Evolutionary conservation across 2,113 vertebrate genomes (phyloP), one percentile per base, ranked within the genome.

Genomic region (Mustelus asterias): DNA sequence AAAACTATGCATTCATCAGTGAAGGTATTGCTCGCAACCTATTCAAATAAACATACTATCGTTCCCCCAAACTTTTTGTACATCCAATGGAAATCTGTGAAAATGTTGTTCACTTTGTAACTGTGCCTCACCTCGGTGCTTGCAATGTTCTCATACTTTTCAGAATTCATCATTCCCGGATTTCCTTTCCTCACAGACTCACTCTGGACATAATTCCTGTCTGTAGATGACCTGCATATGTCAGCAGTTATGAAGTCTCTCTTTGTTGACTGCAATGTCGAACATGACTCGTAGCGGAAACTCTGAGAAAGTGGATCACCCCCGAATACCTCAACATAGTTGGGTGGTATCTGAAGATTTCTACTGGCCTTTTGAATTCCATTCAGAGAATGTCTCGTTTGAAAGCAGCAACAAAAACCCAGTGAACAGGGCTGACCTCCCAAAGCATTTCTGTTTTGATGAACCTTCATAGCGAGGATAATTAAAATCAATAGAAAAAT

Each of bases 231-330:
- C 96, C 97, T 97, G 96, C 97, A 97, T 94, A 98, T 98, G 97
- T 99, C 98, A 97, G 98, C 97, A 97, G 98, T 98, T 97, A 98
- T 98, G 97, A 99, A 99, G 97, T 99, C 98, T 0, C 98, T 98
- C 96, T 98, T 97, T 96, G 98, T 98, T 44, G 98, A 98, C 96
- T 98, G 95, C 60, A 98, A 98, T 0, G 98, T 98, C 96, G 98
- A 98, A 96, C 98, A 98, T 63, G 98, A 98, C 96, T 98, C 97
- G 96, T 98, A 98, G 72, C 98, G 98, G 96, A 98, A 98, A 63
- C 97, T 97, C 96, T 98, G 97, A 24, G 97, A 97, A 33, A 98
- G 98, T 97, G 98, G 97, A 96, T 98, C 96, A 0, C 97, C 98
- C 88, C 98, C 98, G 96, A 98, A 98, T 96, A 99, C 98, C 0